These are phyloP conservation scores for Rhynchotus rufescens DNA, from an alignment of 2,797 vertebrate genomes.

Conservation along the genomic window DNA sequence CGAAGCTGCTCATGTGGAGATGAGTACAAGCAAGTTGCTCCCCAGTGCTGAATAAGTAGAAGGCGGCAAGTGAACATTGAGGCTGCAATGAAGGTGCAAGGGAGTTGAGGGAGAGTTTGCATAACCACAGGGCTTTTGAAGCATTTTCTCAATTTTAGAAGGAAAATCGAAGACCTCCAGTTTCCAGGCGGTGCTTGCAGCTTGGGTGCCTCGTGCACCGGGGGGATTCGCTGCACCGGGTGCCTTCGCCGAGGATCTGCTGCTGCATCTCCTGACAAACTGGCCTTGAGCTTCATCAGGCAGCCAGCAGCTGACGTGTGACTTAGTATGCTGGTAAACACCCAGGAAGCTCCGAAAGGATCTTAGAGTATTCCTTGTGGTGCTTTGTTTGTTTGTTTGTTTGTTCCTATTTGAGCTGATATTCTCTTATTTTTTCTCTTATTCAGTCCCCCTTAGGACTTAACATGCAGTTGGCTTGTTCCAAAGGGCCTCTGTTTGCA, in stretches of 20 bases:
- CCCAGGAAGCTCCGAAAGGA: background rate
- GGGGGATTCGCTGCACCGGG: background rate
- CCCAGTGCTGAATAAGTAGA: background rate
- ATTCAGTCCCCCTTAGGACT: background rate
- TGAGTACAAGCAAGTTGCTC: background rate
- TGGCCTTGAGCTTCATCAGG: background rate
- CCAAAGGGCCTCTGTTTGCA: background rate
- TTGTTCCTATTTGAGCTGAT: background rate
- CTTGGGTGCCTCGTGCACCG: background rate
- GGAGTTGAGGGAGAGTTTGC: background rate
- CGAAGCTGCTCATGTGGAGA: background rate
- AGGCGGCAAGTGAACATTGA: background rate
- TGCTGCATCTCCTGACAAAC: background rate
- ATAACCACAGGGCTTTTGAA: background rate
- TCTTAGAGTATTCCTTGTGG: background rate
- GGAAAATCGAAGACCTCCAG: background rate
- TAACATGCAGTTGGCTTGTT: background rate
- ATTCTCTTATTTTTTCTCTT: background rate
- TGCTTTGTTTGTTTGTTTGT: background rate
- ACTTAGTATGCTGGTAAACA: background rate
- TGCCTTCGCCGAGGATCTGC: background rate
- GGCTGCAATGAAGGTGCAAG: background rate
- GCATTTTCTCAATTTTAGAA: accelerated
- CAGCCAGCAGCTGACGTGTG: background rate
- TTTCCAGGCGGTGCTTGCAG: background rate